Conservation (phyloP, 1,140 invertebrate species). For the Aphelinus atriplicis region DNA sequence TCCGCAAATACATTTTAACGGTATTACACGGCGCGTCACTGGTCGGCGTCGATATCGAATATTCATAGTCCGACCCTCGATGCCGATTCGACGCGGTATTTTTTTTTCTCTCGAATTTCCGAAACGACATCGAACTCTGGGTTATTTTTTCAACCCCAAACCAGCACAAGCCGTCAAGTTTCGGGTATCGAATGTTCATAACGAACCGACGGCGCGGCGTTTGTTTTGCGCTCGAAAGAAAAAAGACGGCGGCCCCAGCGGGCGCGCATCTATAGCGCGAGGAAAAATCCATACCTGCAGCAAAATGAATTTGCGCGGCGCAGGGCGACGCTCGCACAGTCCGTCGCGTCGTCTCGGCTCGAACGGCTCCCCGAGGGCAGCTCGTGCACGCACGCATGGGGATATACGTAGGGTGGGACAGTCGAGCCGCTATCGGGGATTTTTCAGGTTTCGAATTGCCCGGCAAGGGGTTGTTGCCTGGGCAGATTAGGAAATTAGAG, state of each 20-base stretch:
- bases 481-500: conserved; percentile 42
- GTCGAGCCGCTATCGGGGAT: conserved; percentile 12
- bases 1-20: conserved; percentile 37
- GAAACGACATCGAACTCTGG: no score
- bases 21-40: conserved; percentile 15
- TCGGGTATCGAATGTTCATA: neutral
- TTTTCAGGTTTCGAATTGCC: conserved; percentile 39
- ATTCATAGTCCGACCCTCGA: neutral
- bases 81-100: neutral
- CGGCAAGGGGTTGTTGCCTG: conserved; percentile 4
- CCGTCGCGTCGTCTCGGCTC: no score
- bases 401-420: no score
- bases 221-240: no score
- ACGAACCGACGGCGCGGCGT: no score
- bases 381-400: no score
- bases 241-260: no score
- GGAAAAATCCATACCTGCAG: no score
- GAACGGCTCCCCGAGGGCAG: no score
- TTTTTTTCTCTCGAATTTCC: neutral
- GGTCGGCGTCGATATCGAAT: neutral
- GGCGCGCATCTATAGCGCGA: no score
- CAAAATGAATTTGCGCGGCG: neutral
- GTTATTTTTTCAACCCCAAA: no score
- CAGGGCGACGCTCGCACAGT: neutral
- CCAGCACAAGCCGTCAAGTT: no score